A percentile compares a stretch with the other conserved stretches of the same genome.
These are phyloP conservation scores for Uropsilus gracilis DNA, from an alignment of 2,113 vertebrate genomes.

Conservation along the genomic window DNA sequence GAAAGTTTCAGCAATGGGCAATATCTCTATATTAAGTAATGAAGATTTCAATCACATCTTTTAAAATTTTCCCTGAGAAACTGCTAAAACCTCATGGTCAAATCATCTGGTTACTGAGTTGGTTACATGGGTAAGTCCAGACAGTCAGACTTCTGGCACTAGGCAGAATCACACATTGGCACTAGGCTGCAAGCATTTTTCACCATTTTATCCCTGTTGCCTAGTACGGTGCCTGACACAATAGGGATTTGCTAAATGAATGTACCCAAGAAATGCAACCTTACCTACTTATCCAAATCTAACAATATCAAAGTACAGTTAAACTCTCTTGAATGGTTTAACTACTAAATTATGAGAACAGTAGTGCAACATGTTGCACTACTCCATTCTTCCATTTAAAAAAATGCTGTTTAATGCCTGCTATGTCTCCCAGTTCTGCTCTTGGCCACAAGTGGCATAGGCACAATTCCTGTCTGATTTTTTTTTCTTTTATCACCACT, in stretches of 20 bases:
- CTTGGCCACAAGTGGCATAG: background rate
- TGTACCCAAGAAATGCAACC: background rate
- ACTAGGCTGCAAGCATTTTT: background rate
- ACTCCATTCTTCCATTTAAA: background rate
- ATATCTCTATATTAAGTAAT: background rate
- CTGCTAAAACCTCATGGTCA: background rate
- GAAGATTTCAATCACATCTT: background rate
- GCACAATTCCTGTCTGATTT: background rate
- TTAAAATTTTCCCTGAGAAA: background rate
- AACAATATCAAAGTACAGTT: background rate
- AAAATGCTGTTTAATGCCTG: background rate
- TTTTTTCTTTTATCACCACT: constrained; percentile 17
- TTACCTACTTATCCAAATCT: background rate
- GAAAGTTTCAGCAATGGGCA: background rate
- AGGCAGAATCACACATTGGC: background rate
- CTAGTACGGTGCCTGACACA: background rate
- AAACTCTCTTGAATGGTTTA: background rate
- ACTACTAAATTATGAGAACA: background rate
- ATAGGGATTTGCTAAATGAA: background rate
- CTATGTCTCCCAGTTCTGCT: background rate
- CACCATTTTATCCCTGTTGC: background rate
- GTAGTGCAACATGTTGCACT: background rate
- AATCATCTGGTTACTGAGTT: background rate
- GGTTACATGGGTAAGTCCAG: background rate
- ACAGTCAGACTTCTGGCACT: background rate